Percentiles rank a stretch among this genome's conserved stretches.
Conservation (phyloP, 2,888 invertebrate genomes). For the Dryobotodes eremita region DNA sequence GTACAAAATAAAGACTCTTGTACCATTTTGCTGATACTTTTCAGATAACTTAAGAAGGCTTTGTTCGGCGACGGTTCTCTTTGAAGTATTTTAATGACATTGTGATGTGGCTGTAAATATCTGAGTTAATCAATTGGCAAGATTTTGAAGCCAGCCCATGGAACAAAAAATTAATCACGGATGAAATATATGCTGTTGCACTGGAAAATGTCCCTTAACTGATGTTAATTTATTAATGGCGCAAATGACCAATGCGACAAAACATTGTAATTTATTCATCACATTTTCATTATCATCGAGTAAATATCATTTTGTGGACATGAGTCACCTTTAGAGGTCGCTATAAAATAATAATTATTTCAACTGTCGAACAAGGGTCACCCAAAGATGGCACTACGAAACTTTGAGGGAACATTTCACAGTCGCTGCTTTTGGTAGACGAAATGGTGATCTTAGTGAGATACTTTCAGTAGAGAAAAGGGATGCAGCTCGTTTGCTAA, state of each 20-base stretch:
- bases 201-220: slow-evolving; percentile 39
- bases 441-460: neutral
- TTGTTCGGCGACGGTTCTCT: neutral
- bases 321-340: neutral
- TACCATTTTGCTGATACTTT: slow-evolving; percentile 32
- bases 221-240: slow-evolving; percentile 50
- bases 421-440: neutral
- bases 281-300: slow-evolving; percentile 38
- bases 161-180: neutral
- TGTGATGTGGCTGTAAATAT: slow-evolving; percentile 4
- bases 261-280: slow-evolving; percentile 50
- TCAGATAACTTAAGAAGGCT: neutral
- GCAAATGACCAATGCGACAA: slow-evolving; percentile 49
- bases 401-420: neutral
- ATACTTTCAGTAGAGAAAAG: neutral
- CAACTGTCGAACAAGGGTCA: neutral
- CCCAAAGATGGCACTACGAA: neutral
- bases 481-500: neutral
- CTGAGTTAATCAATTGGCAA: neutral
- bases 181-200: slow-evolving; percentile 12
- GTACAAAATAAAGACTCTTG: slow-evolving; percentile 40
- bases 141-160: neutral
- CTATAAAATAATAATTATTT: neutral
- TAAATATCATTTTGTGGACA: slow-evolving; percentile 6
- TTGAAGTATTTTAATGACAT: neutral